Evolutionary conservation across 2,888 invertebrate species (phyloP).

Genomic region (Anthrax anthrax): DNA sequence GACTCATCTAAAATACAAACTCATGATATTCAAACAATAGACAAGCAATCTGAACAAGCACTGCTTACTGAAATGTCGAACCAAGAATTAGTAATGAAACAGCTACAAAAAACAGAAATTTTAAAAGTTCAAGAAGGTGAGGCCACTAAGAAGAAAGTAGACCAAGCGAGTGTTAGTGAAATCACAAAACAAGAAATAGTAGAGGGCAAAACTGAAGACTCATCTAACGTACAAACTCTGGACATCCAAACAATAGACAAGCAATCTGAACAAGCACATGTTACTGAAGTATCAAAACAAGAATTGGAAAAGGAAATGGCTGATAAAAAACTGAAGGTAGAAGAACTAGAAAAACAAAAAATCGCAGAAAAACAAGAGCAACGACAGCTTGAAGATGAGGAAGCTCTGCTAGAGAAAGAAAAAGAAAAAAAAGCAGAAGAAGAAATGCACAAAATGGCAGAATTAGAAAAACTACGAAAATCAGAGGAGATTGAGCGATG

Average conservation of each 20-base stretch:
- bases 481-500: conserved; percentile 12
- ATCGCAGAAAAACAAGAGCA: background rate
- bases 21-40: no score
- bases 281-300: conserved; percentile 5
- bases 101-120: background rate
- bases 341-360: background rate
- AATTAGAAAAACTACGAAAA: conserved; percentile 7
- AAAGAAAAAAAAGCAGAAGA: conserved; percentile 7
- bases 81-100: conserved; percentile 7
- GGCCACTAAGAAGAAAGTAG: no score
- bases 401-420: no score
- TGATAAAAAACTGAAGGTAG: background rate
- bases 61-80: background rate
- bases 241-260: no score
- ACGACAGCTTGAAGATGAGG: no score
- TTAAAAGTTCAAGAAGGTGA: no score
- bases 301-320: background rate
- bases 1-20: no score
- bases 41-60: background rate
- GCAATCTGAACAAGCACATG: conserved; percentile 3
- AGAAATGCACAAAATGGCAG: background rate
- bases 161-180: conserved; percentile 8
- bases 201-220: background rate
- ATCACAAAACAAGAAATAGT: conserved; percentile 2
- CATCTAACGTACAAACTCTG: no score